phyloP scores from a whole-genome alignment of 2,888 invertebrate species.

The Subacronicta megacephala region DNA sequence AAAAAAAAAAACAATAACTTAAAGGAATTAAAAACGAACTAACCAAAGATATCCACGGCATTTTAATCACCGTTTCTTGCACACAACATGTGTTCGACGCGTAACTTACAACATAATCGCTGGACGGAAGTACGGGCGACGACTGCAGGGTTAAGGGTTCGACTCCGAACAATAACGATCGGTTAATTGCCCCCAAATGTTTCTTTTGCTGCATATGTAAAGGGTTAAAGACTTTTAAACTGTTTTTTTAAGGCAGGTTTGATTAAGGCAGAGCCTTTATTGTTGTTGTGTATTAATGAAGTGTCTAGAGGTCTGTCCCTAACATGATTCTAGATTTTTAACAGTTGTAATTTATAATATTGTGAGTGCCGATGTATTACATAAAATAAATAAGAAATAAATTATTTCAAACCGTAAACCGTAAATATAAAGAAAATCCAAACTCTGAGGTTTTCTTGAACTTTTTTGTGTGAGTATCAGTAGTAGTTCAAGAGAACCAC shows the following conservation, averaged over 20 bases:
- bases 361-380: too few relatives aligned
- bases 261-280: slow-evolving; percentile 7
- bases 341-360: too few relatives aligned
- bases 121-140: slow-evolving; percentile 60
- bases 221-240: slow-evolving; percentile 48
- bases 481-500: too few relatives aligned
- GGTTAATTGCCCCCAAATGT: slow-evolving; percentile 78
- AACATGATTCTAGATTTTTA: too few relatives aligned
- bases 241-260: slow-evolving; percentile 30
- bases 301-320: too few relatives aligned
- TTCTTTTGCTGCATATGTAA: slow-evolving; percentile 53
- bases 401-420: too few relatives aligned
- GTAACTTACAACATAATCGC: slow-evolving; percentile 54
- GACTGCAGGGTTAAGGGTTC: slow-evolving; percentile 57
- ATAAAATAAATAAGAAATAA: too few relatives aligned
- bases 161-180: slow-evolving; percentile 67
- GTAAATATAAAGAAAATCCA: too few relatives aligned
- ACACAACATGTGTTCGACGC: slow-evolving; percentile 59
- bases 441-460: too few relatives aligned
- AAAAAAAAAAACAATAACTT: too few relatives aligned
- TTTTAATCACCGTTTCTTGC: slow-evolving; percentile 6
- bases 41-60: slow-evolving; percentile 2
- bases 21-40: slow-evolving; percentile 6
- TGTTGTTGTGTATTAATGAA: too few relatives aligned
- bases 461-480: too few relatives aligned